These are phyloP conservation scores for Aspiorhynchus laticeps DNA, from an alignment of 2,113 vertebrate genomes.

Conservation along the genomic window DNA sequence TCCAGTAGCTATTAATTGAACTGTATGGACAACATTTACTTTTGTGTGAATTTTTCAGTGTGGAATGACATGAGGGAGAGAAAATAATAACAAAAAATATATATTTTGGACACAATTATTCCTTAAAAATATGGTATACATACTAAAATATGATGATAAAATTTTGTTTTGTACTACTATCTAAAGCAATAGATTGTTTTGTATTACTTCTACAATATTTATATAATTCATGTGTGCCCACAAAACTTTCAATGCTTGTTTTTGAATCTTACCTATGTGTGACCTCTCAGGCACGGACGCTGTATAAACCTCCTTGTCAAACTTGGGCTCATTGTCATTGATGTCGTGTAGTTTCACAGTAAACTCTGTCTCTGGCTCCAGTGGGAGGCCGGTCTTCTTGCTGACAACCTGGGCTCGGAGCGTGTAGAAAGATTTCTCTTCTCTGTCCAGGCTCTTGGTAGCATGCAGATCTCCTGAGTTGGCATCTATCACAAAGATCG, in stretches of 20 bases:
- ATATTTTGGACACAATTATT: not conserved
- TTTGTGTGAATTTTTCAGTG: not conserved
- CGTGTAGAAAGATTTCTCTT: conserved; percentile 88
- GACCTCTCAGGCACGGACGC: conserved; percentile 91
- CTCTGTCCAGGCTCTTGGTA: conserved; percentile 90
- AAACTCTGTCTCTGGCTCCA: conserved; percentile 95
- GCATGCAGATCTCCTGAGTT: conserved; percentile 94
- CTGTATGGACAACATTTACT: not conserved
- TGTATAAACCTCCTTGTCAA: conserved; percentile 87
- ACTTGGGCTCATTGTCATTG: conserved; percentile 95
- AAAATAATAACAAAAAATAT: not conserved
- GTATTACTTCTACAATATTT: not conserved
- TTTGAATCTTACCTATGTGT: conserved; percentile 82
- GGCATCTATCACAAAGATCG: conserved; percentile 92
- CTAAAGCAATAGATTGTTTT: not conserved
- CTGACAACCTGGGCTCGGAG: conserved; percentile 90
- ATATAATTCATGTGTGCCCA: not conserved
- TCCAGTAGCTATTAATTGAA: not conserved
- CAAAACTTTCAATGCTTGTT: not conserved
- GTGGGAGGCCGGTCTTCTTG: conserved; percentile 82
- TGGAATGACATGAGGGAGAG: not conserved
- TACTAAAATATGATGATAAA: not conserved
- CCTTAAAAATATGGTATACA: not conserved
- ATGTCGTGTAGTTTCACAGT: conserved; percentile 96
- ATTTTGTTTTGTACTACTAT: not conserved